Base-by-base conservation (phyloP, 2,113 vertebrate genomes). In the Acanthochromis polyacanthus region DNA sequence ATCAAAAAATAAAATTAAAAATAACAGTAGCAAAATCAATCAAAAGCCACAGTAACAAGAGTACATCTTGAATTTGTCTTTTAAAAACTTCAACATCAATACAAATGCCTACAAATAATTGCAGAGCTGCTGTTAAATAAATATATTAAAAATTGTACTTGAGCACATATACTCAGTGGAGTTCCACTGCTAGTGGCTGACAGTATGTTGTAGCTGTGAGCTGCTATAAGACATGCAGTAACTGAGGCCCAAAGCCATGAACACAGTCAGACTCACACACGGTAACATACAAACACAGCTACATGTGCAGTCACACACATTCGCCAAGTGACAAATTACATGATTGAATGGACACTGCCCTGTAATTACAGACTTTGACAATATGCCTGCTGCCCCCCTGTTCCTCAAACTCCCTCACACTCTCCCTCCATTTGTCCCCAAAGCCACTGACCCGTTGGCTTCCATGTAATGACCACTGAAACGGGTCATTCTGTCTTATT, bases 291-390 rank as follows among this genome's bases (percentile, higher is more conserved):
- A 76, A 69, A 73, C 68, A 60, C 25, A 53, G 75, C 20, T 58
- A 28, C 70, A 70, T 62, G 52, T 38, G 25, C 60, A 80, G 32
- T 36, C 23, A 57, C 40, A 64, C 62, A 83, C 68, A 78, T 69
- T 80, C 10, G 8, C 72, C 45, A 60, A 70, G 48, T 43, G 59
- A 78, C 86, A 63, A 73, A 62, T 82, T 75, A 66, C 57, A 53
- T 76, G 80, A 86, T 59, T 84, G 89, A 88, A 86, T 46, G 77
- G 56, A 87, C 76, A 70, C 63, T 75, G 75, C 22, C 30, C 78
- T 85, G 86, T 91, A 91, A 91, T 90, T 91, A 90, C 83, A 81
- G 60, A 56, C 80, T 55, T 61, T 64, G 82, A 81, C 87, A 92
- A 90, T 89, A 88, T 83, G 79, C 85, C 88, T 85, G 71, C 86